A percentile compares a stretch with the other conserved stretches of the same genome.
Evolutionary conservation across 2,113 vertebrate genomes (phyloP).

Genomic region (Rissa tridactyla): DNA sequence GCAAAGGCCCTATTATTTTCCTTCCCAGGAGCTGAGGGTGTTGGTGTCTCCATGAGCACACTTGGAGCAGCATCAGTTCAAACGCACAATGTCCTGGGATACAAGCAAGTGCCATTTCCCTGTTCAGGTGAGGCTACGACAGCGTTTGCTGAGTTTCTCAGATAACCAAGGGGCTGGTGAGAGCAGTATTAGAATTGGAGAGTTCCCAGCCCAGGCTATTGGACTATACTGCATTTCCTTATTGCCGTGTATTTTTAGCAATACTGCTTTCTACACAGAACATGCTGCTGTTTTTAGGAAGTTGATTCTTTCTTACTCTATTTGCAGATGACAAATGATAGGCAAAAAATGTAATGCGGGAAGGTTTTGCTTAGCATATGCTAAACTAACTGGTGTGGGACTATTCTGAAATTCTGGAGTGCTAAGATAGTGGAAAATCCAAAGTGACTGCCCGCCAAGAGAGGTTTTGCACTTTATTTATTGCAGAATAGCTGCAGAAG

Average conservation of each 20-base stretch:
- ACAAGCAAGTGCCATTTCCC: neutral
- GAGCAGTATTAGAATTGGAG: neutral
- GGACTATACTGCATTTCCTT: neutral
- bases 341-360: neutral
- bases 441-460: neutral
- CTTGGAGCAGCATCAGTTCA: neutral
- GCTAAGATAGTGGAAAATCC: neutral
- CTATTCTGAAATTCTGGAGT: neutral
- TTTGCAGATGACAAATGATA: neutral
- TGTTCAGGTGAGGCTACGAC: neutral
- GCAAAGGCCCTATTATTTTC: neutral
- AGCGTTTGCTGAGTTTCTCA: neutral
- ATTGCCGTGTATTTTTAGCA: neutral
- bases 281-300: neutral
- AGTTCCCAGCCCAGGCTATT: neutral
- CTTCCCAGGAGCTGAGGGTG: neutral
- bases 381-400: neutral
- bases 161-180: neutral
- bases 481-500: neutral
- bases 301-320: neutral
- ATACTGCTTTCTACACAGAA: neutral
- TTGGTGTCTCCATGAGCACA: neutral
- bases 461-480: constrained; percentile 29
- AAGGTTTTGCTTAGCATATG: neutral
- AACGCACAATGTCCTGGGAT: rapidly evolving